Conservation (phyloP, 2,888 invertebrate genomes). For the Suillia variegata region DNA sequence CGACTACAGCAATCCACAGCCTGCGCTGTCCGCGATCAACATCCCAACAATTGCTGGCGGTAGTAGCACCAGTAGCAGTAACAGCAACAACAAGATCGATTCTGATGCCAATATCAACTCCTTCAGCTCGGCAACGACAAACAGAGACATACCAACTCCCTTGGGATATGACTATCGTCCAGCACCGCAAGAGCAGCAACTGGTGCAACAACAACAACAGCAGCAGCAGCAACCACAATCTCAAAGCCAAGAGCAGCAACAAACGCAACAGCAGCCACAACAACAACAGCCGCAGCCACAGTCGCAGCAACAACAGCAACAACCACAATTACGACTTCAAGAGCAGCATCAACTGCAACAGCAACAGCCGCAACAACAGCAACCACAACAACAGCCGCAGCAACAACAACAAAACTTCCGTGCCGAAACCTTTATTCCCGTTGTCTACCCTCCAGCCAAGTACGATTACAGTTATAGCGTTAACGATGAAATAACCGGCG, state of each 20-base stretch:
- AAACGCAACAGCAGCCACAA: too few relatives aligned
- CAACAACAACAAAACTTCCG: too few relatives aligned
- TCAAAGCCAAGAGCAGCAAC: too few relatives aligned
- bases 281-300: constrained; percentile 13
- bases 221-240: too few relatives aligned
- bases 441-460: constrained; percentile 44
- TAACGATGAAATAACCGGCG: constrained; percentile 62
- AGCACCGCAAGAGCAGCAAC: background rate
- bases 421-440: too few relatives aligned
- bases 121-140: constrained; percentile 23
- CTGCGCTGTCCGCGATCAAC: background rate
- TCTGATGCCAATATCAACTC: constrained; percentile 12
- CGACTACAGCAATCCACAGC: constrained; percentile 1
- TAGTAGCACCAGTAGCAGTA: constrained; percentile 4
- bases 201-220: constrained; percentile 1
- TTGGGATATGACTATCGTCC: background rate
- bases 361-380: too few relatives aligned
- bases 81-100: constrained; percentile 18
- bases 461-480: constrained; percentile 61
- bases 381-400: too few relatives aligned
- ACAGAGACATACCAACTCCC: constrained; percentile 14
- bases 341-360: background rate
- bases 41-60: too few relatives aligned
- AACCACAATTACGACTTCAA: too few relatives aligned
- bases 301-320: too few relatives aligned